These are phyloP conservation scores for Xylophagus ater DNA, from an alignment of 2,888 invertebrate species.

Conservation along the genomic window DNA sequence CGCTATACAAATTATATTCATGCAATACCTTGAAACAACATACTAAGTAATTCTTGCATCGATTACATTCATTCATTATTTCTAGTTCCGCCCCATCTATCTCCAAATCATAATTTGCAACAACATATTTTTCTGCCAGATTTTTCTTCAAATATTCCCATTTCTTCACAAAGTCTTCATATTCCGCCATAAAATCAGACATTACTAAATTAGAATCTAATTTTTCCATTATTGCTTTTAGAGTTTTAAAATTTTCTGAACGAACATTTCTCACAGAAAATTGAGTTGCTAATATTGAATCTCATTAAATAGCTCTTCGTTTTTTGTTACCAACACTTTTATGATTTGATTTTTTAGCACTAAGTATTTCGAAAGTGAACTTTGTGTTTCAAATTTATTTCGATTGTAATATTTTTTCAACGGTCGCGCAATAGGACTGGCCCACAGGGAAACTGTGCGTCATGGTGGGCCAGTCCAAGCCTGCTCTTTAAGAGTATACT, in stretches of 20 bases:
- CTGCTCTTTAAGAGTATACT: no score
- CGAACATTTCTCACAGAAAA: conserved; percentile 1
- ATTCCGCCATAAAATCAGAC: conserved; percentile 1
- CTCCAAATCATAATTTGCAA: neutral
- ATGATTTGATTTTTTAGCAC: no score
- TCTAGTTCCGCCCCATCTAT: neutral
- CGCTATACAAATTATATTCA: no score
- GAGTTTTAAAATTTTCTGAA: neutral
- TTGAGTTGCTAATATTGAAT: neutral
- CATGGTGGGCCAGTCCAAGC: no score
- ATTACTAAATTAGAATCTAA: conserved; percentile 1
- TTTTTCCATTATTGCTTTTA: neutral
- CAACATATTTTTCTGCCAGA: neutral
- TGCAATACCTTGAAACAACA: no score
- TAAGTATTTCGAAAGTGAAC: no score
- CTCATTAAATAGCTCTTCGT: neutral
- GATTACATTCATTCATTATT: neutral
- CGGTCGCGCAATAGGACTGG: no score
- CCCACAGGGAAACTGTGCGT: no score
- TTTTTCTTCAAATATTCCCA: conserved; percentile 1
- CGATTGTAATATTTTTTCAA: no score
- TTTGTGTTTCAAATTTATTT: neutral
- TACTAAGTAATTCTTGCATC: no score
- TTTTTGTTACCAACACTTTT: no score
- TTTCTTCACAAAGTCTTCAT: conserved; percentile 1